Evolutionary conservation across 2,888 invertebrate genomes (phyloP), one percentile per base, ranked within the genome.

Genomic region (Ferdinandea cuprea): DNA sequence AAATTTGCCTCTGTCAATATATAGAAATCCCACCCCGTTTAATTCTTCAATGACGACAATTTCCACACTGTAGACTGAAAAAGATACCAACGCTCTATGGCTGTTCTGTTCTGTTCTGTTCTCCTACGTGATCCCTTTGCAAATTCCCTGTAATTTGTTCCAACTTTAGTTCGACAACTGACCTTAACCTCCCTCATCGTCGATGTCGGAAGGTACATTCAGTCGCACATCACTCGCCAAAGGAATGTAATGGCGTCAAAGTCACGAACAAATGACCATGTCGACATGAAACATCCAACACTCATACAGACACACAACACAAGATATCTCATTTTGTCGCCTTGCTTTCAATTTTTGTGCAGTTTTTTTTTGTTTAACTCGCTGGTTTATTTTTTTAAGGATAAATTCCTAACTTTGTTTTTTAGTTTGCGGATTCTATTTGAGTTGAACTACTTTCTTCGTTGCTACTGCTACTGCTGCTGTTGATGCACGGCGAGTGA

Each of bases 201-300:
- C 25, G 5, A 3, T 5, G 4, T 35, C 44, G 8, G 19, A 7
- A 8, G 11, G 11, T 11, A 35, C 37, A 25, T 15, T 15, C 37
- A 15, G 1, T 11, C 32, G 32, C 35, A 19, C 42, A 25, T 9
- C 56, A 7, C 56, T 2, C 2, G 21, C 59, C 15, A 30, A 56
- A 50, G 56, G 44, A 52, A n/a, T 35, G n/a, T 9, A 37, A 42
- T 65, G 48, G 74, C 65, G 58, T 65, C 40, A 72, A 50, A 65
- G 65, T 74, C 68, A 76, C 74, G 74, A 66, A 52, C 66, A 66
- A 76, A 76, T 59, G 68, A 44, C 68, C 65, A 50, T 74, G 74
- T 65, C 65, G 46, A 73, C 56, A 48, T 73, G 56, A 56, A 56
- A 56, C 30, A 65, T 15, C 19, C 19, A 19, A 46, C 32, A n/a